Evolutionary conservation across 53 echinoderm and acorn worm species (phyloP).

Genomic region (Holothuria scabra): DNA sequence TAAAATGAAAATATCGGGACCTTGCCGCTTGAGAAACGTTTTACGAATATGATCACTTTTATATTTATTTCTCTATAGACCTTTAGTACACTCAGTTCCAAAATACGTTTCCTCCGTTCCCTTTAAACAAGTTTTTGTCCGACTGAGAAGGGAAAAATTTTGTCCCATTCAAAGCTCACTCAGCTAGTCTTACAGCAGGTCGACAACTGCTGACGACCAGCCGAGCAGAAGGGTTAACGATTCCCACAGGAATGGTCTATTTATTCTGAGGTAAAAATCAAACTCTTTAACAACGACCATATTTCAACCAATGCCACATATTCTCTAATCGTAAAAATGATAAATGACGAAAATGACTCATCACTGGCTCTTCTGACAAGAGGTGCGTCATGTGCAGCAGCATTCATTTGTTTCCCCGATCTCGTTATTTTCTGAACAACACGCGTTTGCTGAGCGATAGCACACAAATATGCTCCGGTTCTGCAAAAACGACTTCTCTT

Average conservation of each 20-base stretch:
- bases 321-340: conserved; percentile 33
- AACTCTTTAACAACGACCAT: conserved; percentile 34
- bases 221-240: conserved; percentile 31
- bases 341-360: conserved; percentile 40
- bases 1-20: no score
- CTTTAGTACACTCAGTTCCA: no score
- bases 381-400: neutral
- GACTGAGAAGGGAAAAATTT: no score
- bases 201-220: neutral
- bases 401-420: neutral
- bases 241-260: conserved; percentile 27
- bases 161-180: no score
- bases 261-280: conserved; percentile 18
- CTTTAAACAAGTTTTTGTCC: no score
- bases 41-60: no score
- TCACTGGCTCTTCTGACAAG: conserved; percentile 3
- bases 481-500: no score
- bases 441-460: no score
- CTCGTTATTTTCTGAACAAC: neutral
- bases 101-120: no score
- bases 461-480: no score
- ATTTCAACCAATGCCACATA: conserved; percentile 17
- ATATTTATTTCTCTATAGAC: no score
- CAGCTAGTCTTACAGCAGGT: neutral
- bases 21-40: no score